These are phyloP conservation scores for Xestia c-nigrum DNA, from an alignment of 2,888 invertebrate genomes.

Conservation along the genomic window DNA sequence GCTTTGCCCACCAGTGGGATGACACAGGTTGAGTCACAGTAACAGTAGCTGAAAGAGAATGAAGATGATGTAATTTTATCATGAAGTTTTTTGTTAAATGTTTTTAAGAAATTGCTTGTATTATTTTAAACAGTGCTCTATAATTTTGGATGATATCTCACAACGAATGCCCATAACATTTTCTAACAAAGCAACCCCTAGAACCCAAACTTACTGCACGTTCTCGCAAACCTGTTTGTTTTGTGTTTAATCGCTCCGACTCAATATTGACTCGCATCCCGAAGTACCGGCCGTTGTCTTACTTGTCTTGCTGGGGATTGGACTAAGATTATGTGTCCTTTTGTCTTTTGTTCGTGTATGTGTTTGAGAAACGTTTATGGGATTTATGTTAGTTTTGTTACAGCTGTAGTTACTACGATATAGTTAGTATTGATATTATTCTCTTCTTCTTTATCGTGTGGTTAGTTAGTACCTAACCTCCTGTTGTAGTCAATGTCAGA, in stretches of 20 bases:
- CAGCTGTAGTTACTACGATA: not conserved
- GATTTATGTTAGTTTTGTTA: constrained; percentile 34
- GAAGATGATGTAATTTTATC: not conserved
- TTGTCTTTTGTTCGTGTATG: constrained; percentile 48
- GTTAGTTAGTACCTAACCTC: no score
- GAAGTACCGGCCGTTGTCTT: constrained; percentile 52
- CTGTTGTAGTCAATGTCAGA: no score
- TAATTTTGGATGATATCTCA: not conserved
- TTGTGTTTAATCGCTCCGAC: constrained; percentile 64
- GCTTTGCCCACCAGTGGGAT: no score
- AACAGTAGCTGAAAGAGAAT: no score
- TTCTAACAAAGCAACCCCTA: constrained; percentile 36
- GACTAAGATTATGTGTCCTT: constrained; percentile 63
- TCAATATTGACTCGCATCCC: constrained; percentile 66
- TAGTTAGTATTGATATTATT: constrained; percentile 8
- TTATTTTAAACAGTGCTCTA: not conserved
- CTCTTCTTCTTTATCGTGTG: no score
- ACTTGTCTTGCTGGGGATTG: constrained; percentile 43
- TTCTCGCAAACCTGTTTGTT: constrained; percentile 62
- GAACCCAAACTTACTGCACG: constrained; percentile 46
- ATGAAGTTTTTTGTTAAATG: not conserved
- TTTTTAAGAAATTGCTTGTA: not conserved
- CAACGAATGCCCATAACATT: constrained; percentile 1
- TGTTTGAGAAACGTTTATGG: constrained; percentile 35
- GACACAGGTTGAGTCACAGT: no score